Evolutionary conservation across 1,140 invertebrate species (phyloP).

Genomic region (Oscheius sp.): DNA sequence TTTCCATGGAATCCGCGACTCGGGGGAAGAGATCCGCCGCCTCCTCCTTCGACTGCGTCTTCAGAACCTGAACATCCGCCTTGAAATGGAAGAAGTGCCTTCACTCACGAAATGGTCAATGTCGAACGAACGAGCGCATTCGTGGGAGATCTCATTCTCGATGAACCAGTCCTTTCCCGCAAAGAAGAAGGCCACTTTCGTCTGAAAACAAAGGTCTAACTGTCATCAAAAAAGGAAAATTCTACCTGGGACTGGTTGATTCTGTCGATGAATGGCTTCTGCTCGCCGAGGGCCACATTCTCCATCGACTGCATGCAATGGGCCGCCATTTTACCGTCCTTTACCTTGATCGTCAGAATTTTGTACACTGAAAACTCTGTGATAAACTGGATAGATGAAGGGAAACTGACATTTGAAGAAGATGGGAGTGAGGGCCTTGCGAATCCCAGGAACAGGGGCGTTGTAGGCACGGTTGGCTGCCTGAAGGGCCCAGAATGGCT

Average conservation of each 20-base stretch:
- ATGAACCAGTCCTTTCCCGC: conserved; percentile 37
- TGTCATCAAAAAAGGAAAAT: not conserved
- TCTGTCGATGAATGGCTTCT: conserved; percentile 35
- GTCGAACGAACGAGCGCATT: conserved; percentile 1
- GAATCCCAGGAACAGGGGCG: not conserved
- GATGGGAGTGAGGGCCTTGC: conserved; percentile 9
- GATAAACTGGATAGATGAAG: not conserved
- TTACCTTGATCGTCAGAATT: conserved; percentile 20
- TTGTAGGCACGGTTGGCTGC: not conserved
- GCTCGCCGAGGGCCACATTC: conserved; percentile 22
- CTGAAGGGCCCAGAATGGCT: not conserved
- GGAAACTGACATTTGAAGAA: conserved; percentile 28
- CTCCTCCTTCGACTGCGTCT: conserved; percentile 6
- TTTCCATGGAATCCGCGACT: no score
- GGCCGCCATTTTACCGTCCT: conserved; percentile 20
- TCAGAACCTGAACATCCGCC: conserved; percentile 2
- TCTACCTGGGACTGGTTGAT: conserved; percentile 11
- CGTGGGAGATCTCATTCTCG: conserved; percentile 22
- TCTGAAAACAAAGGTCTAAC: not conserved
- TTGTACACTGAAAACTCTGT: conserved; percentile 38
- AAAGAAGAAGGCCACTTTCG: conserved; percentile 31
- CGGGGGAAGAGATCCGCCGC: no score
- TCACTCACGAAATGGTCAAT: conserved; percentile 23
- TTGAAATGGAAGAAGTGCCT: not conserved
- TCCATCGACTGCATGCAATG: conserved; percentile 17